Evolutionary conservation across 2,888 invertebrate species (phyloP).

Genomic region (Smittia sp.): DNA sequence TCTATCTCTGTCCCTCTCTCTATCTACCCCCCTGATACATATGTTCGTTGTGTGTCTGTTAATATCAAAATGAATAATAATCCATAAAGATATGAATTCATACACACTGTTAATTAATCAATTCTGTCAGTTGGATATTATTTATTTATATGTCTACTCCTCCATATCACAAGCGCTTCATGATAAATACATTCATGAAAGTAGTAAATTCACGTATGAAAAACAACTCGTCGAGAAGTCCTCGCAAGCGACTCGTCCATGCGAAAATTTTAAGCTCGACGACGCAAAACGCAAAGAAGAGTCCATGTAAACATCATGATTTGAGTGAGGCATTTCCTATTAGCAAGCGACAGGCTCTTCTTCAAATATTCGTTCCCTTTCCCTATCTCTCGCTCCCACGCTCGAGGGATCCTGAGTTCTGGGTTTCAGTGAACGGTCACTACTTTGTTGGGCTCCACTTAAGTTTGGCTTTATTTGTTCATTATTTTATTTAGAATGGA

Average conservation of each 20-base stretch:
- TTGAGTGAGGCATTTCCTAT: background rate
- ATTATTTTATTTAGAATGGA: background rate
- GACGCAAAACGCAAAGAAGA: background rate
- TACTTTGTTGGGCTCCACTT: background rate
- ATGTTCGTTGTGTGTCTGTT: background rate
- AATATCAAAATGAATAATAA: conserved; percentile 3
- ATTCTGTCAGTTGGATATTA: conserved; percentile 35
- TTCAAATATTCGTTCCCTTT: background rate
- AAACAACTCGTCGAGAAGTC: background rate
- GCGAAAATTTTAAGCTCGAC: background rate
- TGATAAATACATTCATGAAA: conserved; percentile 22
- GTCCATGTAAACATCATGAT: conserved; percentile 7
- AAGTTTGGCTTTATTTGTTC: background rate
- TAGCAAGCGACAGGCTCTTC: background rate
- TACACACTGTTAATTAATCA: conserved; percentile 39
- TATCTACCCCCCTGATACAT: background rate
- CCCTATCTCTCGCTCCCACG: background rate
- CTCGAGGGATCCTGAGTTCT: background rate
- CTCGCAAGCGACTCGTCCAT: no score
- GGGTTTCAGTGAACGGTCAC: background rate
- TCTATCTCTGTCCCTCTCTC: background rate
- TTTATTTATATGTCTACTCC: conserved; percentile 26
- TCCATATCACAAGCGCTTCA: conserved; percentile 4
- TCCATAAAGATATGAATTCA: conserved; percentile 10
- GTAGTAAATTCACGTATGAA: conserved; percentile 3